Evolutionary conservation across 2,888 invertebrate species (phyloP).

Genomic region (Melikaiella ostensackeni): DNA sequence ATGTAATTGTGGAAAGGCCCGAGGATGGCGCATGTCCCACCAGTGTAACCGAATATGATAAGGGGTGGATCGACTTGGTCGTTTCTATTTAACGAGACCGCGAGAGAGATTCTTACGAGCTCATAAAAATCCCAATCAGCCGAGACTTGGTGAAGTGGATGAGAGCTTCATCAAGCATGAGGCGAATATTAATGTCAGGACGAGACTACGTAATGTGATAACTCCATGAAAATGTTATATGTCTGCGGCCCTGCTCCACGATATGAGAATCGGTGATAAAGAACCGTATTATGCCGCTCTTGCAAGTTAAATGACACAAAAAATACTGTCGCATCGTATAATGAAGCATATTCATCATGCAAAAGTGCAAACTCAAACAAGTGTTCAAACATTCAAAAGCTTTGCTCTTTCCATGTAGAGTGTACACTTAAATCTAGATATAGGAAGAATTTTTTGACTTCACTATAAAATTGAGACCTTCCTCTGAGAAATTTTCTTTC

Average conservation of each 20-base stretch:
- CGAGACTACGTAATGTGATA: conserved; percentile 3
- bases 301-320: conserved; percentile 7
- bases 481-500: too few species aligned
- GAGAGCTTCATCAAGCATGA: conserved; percentile 27
- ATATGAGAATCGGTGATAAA: conserved; percentile 16
- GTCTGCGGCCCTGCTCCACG: neutral
- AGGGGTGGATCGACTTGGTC: conserved; percentile 19
- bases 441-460: too few species aligned
- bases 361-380: neutral
- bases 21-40: neutral
- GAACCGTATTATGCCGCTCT: conserved; percentile 1
- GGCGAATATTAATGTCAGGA: conserved; percentile 36
- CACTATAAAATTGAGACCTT: too few species aligned
- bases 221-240: conserved; percentile 4
- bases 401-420: too few species aligned
- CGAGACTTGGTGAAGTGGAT: conserved; percentile 6
- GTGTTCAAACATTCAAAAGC: neutral
- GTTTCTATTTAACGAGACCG: conserved; percentile 22
- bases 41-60: neutral
- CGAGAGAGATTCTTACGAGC: conserved; percentile 29
- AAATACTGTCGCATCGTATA: neutral
- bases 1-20: neutral
- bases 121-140: conserved; percentile 35
- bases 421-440: neutral
- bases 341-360: neutral